These are phyloP conservation scores for Pseudomyrmex sp. DNA, from an alignment of 1,140 invertebrate species.

Conservation along the genomic window DNA sequence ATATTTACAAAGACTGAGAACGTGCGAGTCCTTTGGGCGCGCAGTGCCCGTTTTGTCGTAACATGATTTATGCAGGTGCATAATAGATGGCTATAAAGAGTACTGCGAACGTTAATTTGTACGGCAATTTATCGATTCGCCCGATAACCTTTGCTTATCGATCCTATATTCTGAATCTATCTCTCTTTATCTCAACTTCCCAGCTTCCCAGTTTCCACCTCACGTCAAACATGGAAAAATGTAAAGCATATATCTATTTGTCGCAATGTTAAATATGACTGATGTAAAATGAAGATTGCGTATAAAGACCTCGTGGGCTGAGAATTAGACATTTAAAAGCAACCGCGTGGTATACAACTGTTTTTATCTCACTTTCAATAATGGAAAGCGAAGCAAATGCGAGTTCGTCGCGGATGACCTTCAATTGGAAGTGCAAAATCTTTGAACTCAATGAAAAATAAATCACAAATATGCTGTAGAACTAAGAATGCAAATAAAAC, in stretches of 20 bases:
- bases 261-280: background rate
- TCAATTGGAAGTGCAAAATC: constrained; percentile 15
- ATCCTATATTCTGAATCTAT: constrained; percentile 1
- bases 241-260: background rate
- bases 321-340: constrained; percentile 6
- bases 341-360: background rate
- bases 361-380: no score
- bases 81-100: constrained; percentile 35
- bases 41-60: constrained; percentile 36
- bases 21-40: constrained; percentile 23
- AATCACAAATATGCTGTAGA: no score
- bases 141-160: constrained; percentile 51
- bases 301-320: background rate
- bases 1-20: background rate
- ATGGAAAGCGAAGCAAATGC: no score
- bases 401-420: constrained; percentile 20
- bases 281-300: background rate
- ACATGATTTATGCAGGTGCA: constrained; percentile 60
- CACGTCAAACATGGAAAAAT: background rate
- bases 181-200: background rate
- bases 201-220: background rate
- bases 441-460: background rate
- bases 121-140: constrained; percentile 49
- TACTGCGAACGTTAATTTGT: constrained; percentile 28
- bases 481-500: no score